Evolutionary conservation across 2,888 invertebrate genomes (phyloP), one percentile per base, ranked within the genome.

Genomic region (Chelonus formosanus): DNA sequence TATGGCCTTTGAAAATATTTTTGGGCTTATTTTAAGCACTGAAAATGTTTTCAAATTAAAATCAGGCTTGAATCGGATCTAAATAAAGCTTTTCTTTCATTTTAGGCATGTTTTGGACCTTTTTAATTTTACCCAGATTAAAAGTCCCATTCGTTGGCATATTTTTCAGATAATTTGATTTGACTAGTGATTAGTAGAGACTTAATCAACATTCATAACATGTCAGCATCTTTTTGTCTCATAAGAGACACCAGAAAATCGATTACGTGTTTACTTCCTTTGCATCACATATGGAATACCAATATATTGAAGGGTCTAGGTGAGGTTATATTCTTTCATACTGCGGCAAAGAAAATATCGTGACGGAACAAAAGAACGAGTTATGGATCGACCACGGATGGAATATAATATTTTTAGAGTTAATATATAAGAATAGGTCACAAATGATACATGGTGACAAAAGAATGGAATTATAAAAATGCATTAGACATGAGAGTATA

Each of bases 301-400:
- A 66, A 65, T 65, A 60, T 65, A 54, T 61, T 56, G 60, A 48
- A 10, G 56, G 56, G 65, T 61, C 56, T 55, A 20, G 20, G 40
- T 61, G 55, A 47, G 60, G 65, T 55, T 65, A 65, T 65, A 55
- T 59, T 54, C n/a, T 50, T 58, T 59, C 55, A 40, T 48, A 55
- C 43, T 54, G 48, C 55, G 59, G 48, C 35, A 48, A 65, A 50
- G 50, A 45, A 61, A 57, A 62, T 62, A 62, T 66, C 61, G 62
- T 61, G 57, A 62, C 52, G 53, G 45, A 66, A 57, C 44, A 45
- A 53, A 55, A 55, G 36, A 35, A 62, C 45, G 44, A 52, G 32
- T 10, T 50, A 35, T 5, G 57, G 40, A 65, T 59, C 65, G 43
- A 59, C 59, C 36, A 58, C 32, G 7, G 50, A 44, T 48, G 43